phyloP scores from a whole-genome alignment of 2,113 vertebrate species.

The Synodontis membranacea region DNA sequence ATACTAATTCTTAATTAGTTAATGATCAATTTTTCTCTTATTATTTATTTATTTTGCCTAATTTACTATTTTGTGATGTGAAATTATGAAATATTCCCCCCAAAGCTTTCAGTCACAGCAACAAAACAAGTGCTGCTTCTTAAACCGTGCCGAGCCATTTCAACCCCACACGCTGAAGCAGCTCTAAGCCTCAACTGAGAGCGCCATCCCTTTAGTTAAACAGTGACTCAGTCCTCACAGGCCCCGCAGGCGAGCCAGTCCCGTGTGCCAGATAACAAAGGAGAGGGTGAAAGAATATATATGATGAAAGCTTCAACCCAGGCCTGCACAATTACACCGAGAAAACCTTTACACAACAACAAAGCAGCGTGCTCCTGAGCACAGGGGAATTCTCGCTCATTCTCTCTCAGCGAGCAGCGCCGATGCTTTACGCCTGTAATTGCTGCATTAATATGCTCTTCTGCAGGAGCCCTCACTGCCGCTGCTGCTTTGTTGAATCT shows the following conservation, averaged over 20 bases:
- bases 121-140: constrained; percentile 36
- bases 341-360: constrained; percentile 74
- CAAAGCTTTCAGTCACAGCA: constrained; percentile 44
- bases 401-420: constrained; percentile 60
- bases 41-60: too few relatives aligned
- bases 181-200: constrained; percentile 58
- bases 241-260: constrained; percentile 59
- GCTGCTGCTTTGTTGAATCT: constrained; percentile 53
- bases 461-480: constrained; percentile 60
- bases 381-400: constrained; percentile 65
- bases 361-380: constrained; percentile 69
- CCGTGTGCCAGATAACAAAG: constrained; percentile 58
- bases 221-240: constrained; percentile 54
- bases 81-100: not conserved
- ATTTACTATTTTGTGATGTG: not conserved
- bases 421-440: constrained; percentile 69
- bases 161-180: constrained; percentile 50
- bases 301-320: constrained; percentile 68
- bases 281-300: constrained; percentile 62
- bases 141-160: constrained; percentile 56
- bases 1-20: too few relatives aligned
- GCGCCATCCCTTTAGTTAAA: constrained; percentile 56
- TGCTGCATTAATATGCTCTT: constrained; percentile 72
- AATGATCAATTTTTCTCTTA: too few relatives aligned
- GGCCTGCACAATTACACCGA: constrained; percentile 68